These are phyloP conservation scores for Heliopora coerulea DNA, from an alignment of 92 coral and sea anemone species.

Conservation along the genomic window DNA sequence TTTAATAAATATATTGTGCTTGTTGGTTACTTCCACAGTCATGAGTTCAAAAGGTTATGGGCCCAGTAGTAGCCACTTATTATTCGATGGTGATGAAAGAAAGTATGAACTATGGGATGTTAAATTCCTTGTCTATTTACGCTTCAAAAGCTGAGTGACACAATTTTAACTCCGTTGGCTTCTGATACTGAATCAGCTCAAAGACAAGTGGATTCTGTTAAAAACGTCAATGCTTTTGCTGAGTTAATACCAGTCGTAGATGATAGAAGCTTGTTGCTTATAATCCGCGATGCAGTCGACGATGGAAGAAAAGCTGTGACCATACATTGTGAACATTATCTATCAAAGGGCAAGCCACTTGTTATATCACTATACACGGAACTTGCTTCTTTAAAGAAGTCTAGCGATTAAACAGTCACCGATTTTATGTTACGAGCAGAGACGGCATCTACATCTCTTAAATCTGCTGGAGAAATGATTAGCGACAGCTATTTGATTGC, in stretches of 20 bases:
- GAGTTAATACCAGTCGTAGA: constrained; percentile 20
- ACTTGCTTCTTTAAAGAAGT: constrained; percentile 16
- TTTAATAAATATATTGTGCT: no score
- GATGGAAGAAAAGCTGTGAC: constrained; percentile 18
- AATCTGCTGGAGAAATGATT: constrained; percentile 7
- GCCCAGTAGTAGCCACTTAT: constrained; percentile 8
- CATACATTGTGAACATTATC: constrained; percentile 18
- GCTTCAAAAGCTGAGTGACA: neutral
- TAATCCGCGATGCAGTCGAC: constrained; percentile 18
- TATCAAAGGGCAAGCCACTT: constrained; percentile 3
- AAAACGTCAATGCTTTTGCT: constrained; percentile 20
- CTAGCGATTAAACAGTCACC: constrained; percentile 1
- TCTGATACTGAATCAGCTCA: neutral
- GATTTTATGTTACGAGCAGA: constrained; percentile 17
- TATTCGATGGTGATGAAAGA: constrained; percentile 16
- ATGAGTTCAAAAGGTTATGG: constrained; percentile 2
- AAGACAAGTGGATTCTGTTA: constrained; percentile 3
- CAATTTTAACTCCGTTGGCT: neutral
- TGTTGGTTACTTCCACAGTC: no score
- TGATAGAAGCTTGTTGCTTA: constrained; percentile 22
- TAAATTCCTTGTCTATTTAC: constrained; percentile 7
- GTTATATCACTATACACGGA: constrained; percentile 22
- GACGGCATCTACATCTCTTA: constrained; percentile 6
- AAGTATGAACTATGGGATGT: constrained; percentile 4
- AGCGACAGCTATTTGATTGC: constrained; percentile 1